Evolutionary conservation across 1,140 invertebrate genomes (phyloP).

Genomic region (Tachypleus tridentatus): DNA sequence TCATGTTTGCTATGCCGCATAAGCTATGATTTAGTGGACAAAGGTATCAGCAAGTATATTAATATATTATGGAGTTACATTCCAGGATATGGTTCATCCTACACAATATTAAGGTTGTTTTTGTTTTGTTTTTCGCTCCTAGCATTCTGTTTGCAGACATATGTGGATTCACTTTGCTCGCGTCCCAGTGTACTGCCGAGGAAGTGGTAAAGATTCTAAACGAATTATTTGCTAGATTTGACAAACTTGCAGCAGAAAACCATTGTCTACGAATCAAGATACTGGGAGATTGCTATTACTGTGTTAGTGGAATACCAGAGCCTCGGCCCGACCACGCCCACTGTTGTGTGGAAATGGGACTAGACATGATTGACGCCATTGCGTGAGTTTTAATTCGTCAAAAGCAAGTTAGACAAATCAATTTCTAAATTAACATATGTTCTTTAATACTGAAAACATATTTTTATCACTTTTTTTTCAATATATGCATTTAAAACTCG

Average conservation of each 20-base stretch:
- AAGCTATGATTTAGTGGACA: no score
- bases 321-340: conserved; percentile 78
- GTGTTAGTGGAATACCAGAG: conserved; percentile 79
- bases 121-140: conserved; percentile 32
- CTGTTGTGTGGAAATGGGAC: conserved; percentile 89
- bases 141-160: conserved; percentile 97
- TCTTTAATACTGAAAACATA: not conserved
- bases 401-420: not conserved
- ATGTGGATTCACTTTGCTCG: conserved; percentile 89
- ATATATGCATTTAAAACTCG: not conserved
- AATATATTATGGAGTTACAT: not conserved
- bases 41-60: not conserved
- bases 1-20: no score
- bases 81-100: not conserved
- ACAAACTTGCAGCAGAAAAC: conserved; percentile 76
- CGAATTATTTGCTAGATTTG: conserved; percentile 91
- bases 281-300: conserved; percentile 90
- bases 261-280: conserved; percentile 86
- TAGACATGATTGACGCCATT: conserved; percentile 94
- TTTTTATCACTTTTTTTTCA: not conserved
- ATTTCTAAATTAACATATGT: no score
- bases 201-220: conserved; percentile 87
- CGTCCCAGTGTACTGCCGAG: conserved; percentile 89
- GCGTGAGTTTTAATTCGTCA: conserved; percentile 51
- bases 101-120: not conserved